Conservation (phyloP, 37 sponge, comb jelly and placozoan species). For the Beroe ovata region DNA sequence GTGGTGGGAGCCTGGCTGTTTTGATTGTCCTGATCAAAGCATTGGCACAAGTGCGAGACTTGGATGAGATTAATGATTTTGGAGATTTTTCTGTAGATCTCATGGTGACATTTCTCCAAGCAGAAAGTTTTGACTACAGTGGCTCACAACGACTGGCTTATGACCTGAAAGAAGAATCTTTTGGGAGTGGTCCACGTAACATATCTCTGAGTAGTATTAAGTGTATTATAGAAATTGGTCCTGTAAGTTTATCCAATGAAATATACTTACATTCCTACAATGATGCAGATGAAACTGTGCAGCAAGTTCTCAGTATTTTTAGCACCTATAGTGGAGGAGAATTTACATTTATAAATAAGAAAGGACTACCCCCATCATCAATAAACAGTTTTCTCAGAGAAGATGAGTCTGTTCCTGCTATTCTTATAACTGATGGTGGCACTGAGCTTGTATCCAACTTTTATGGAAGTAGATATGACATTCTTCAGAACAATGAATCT, state of each 20-base stretch:
- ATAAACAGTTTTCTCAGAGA: conserved; percentile 33
- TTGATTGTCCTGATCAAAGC: conserved; percentile 7
- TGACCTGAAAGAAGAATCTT: not conserved
- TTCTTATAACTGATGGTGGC: conserved; percentile 7
- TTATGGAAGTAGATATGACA: conserved; percentile 57
- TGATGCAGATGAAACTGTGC: not conserved
- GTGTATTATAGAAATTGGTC: conserved; percentile 37
- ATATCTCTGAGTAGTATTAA: not conserved
- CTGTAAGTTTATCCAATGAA: not conserved
- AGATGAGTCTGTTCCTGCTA: not conserved
- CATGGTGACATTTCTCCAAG: conserved; percentile 48
- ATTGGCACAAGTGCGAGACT: conserved; percentile 6
- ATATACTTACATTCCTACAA: conserved; percentile 8
- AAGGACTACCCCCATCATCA: conserved; percentile 8
- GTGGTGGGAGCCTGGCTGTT: conserved; percentile 20
- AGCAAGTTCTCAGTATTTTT: not conserved
- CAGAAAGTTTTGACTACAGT: conserved; percentile 50
- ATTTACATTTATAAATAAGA: not conserved
- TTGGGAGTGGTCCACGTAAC: not conserved
- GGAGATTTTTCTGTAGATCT: not conserved
- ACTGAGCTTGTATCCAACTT: not conserved
- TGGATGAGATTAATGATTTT: not conserved
- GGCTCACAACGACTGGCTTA: conserved; percentile 53
- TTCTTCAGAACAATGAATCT: not conserved
- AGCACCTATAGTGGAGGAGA: not conserved